Evolutionary conservation across 2,113 vertebrate genomes (phyloP).

Genomic region (Trinectes maculatus): DNA sequence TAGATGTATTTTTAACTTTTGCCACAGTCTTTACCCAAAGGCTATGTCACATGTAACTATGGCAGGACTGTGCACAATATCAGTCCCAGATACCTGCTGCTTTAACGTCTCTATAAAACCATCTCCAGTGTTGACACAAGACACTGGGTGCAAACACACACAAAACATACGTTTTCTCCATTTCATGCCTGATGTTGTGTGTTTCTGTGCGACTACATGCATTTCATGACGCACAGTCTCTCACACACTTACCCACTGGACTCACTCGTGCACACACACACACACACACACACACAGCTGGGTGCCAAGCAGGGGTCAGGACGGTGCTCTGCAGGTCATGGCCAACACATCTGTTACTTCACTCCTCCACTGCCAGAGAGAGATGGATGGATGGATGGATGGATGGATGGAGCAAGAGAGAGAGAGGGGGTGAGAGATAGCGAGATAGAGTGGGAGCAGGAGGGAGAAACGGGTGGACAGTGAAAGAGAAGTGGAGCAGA

Average conservation of each 20-base stretch:
- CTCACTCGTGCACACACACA: slow-evolving; percentile 15
- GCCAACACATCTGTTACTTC: slow-evolving; percentile 64
- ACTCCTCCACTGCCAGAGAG: slow-evolving; percentile 14
- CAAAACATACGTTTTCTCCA: not conserved
- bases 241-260: slow-evolving; percentile 1
- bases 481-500: not conserved
- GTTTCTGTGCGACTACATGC: not conserved
- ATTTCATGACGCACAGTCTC: not conserved
- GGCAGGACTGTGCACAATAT: too few species aligned
- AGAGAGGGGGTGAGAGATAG: not conserved
- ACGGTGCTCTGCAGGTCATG: slow-evolving; percentile 53
- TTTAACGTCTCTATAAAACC: too few species aligned
- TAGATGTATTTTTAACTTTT: too few species aligned
- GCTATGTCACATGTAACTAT: too few species aligned
- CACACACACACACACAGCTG: slow-evolving; percentile 27
- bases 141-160: too few species aligned
- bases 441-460: too few species aligned
- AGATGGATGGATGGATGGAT: not conserved
- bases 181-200: not conserved
- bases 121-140: too few species aligned
- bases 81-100: too few species aligned
- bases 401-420: slow-evolving; percentile 6
- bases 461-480: not conserved
- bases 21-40: too few species aligned
- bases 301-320: slow-evolving; percentile 45